phyloP scores from a whole-genome alignment of 2,113 vertebrate genomes.

The Oreochromis aureus region DNA sequence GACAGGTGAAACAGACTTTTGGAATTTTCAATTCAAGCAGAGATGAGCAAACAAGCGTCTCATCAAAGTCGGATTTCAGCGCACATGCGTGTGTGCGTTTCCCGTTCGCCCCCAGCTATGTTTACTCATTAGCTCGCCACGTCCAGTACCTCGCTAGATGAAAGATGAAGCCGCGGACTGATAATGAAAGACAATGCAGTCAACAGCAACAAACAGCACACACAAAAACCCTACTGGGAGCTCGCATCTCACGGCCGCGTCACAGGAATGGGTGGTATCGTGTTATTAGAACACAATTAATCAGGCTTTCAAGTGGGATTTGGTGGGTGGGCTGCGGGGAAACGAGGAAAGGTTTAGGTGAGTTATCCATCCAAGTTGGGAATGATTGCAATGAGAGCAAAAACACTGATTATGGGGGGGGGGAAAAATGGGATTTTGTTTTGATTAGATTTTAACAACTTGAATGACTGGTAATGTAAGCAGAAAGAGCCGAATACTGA shows the following conservation, averaged over 20 bases:
- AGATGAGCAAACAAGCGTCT: conserved; percentile 27
- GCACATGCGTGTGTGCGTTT: neutral
- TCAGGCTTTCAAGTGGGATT: conserved; percentile 44
- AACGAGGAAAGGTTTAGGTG: neutral
- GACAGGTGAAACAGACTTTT: conserved; percentile 8
- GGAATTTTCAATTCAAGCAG: neutral
- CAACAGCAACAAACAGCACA: conserved; percentile 44
- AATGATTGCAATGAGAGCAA: neutral
- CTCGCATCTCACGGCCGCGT: neutral
- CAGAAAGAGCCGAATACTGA: neutral
- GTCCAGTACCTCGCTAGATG: conserved; percentile 35
- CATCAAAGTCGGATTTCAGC: conserved; percentile 32
- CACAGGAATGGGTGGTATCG: neutral
- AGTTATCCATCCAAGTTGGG: neutral
- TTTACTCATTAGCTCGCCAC: conserved; percentile 59
- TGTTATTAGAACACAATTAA: conserved; percentile 59
- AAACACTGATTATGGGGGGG: neutral
- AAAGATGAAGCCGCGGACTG: conserved; percentile 48
- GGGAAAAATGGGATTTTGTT: neutral
- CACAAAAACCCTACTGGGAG: conserved; percentile 42
- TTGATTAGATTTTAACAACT: neutral
- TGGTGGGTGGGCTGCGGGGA: neutral
- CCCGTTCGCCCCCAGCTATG: conserved; percentile 35
- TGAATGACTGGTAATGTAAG: neutral
- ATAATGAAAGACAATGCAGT: conserved; percentile 65